Conservation (phyloP, 2,888 invertebrate genomes). For the Gortyna flavago region DNA sequence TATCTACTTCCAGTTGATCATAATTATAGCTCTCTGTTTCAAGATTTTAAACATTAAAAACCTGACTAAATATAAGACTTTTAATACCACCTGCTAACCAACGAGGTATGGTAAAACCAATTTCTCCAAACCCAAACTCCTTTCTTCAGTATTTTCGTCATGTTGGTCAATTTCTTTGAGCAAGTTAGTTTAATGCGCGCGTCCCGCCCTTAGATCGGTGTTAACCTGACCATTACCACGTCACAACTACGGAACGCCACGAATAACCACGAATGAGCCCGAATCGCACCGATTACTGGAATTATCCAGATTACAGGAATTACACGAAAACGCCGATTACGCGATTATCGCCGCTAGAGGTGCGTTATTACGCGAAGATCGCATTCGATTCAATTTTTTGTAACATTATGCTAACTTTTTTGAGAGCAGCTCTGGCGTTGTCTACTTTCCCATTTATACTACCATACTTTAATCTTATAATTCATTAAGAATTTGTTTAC, state of each 20-base stretch:
- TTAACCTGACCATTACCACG: conserved; percentile 70
- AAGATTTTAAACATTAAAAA: not conserved
- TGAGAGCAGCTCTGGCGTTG: not conserved
- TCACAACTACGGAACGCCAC: conserved; percentile 65
- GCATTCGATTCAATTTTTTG: conserved; percentile 34
- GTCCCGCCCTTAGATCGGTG: conserved; percentile 35
- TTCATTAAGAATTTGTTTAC: not conserved
- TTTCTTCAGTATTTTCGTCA: not conserved
- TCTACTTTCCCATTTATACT: not conserved
- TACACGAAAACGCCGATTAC: conserved; percentile 61
- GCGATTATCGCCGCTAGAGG: conserved; percentile 58
- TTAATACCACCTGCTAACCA: not conserved
- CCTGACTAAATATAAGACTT: not conserved
- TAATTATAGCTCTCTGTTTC: not conserved
- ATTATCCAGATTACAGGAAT: conserved; percentile 71
- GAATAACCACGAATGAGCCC: conserved; percentile 53
- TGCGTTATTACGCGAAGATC: conserved; percentile 35
- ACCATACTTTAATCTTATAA: not conserved
- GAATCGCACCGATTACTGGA: conserved; percentile 65
- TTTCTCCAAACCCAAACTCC: not conserved
- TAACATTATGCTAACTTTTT: not conserved
- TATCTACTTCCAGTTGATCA: not conserved
- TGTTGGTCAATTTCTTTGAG: conserved; percentile 8
- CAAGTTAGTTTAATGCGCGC: conserved; percentile 36
- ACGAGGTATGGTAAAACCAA: not conserved